A percentile compares a stretch with the other conserved stretches of the same genome.
Evolutionary conservation across 2,113 vertebrate species (phyloP).

Genomic region (Uria lomvia): DNA sequence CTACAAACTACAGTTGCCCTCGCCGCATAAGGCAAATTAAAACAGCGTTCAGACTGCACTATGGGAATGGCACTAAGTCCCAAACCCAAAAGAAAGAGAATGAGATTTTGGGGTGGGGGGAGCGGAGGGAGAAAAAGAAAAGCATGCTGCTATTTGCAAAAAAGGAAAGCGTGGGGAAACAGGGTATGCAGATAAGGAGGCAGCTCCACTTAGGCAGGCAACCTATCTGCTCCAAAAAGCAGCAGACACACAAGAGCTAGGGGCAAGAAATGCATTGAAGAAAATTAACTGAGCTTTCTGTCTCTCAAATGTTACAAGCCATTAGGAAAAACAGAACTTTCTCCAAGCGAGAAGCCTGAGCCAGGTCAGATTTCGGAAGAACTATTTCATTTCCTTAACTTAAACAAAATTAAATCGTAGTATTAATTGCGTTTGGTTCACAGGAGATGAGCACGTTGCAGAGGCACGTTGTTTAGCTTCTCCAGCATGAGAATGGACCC

Average conservation of each 20-base stretch:
- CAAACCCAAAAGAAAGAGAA: background rate
- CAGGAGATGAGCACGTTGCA: background rate
- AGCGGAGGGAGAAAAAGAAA: background rate
- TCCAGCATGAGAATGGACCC: background rate
- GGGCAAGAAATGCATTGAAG: background rate
- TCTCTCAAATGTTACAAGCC: background rate
- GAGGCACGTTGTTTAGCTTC: background rate
- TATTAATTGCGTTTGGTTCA: constrained; percentile 43
- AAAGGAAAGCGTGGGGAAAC: background rate
- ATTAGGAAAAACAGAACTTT: constrained; percentile 24
- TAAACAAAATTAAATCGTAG: constrained; percentile 10
- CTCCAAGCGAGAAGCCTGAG: background rate
- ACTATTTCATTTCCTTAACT: constrained; percentile 37
- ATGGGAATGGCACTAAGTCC: background rate
- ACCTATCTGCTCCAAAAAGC: constrained; percentile 5
- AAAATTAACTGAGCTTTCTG: constrained; percentile 16
- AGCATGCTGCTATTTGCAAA: background rate
- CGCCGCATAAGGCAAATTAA: background rate
- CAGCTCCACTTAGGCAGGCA: background rate
- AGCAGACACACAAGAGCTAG: background rate
- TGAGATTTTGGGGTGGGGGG: background rate
- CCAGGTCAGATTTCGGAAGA: constrained; percentile 20
- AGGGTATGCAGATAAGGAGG: background rate
- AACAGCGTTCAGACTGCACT: background rate
- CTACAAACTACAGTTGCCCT: background rate